Base-by-base conservation (phyloP, 2,797 vertebrate species). In the Pangasius sanitwongsei region DNA sequence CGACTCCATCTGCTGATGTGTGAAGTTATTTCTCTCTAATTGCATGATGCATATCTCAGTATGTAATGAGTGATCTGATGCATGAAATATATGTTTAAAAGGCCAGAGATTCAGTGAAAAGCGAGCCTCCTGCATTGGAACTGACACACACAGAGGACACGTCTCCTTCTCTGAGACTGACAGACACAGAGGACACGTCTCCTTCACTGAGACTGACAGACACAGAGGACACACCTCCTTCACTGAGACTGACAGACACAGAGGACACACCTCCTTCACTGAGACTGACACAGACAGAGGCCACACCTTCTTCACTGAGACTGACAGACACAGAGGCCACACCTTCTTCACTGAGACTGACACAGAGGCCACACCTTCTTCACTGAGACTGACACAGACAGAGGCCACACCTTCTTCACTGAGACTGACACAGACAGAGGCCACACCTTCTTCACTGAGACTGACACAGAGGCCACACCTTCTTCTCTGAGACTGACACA, bases 1-100 rank as follows among this genome's bases (percentile, higher is more conserved):
- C 69, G 0, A 8, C 85, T 57, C 50, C 84, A 86, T 86, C 85
- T 86, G 69, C 53, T 74, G 23, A 55, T 37, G 67, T 55, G 84
- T 53, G 48, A 74, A 86, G 48, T 72, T 86, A 61, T 82, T 57
- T 74, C 85, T 74, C 85, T 74, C 69, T 28, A 16, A 55, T 57
- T 86, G 67, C 72, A 28, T 55, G 28, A 55, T 13, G 31, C 37
- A 13, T 69, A 34, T 72, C 9, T 55, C 20, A 25, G 31, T 41
- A 15, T 41, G 20, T 82, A 41, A 28, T 61, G 55, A 41, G 34
- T 41, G 31, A 82, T 37, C 8, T 41, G 55, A 61, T 25, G 11
- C 80, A 82, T 23, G 34, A 80, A 80, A 34, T 55, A n/a, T 8
- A 11, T 57, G n/a, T 23, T 23, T 34, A 80, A 57, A 80, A 55